These are phyloP conservation scores for Plectropomus leopardus DNA, from an alignment of 2,113 vertebrate species.

Conservation along the genomic window DNA sequence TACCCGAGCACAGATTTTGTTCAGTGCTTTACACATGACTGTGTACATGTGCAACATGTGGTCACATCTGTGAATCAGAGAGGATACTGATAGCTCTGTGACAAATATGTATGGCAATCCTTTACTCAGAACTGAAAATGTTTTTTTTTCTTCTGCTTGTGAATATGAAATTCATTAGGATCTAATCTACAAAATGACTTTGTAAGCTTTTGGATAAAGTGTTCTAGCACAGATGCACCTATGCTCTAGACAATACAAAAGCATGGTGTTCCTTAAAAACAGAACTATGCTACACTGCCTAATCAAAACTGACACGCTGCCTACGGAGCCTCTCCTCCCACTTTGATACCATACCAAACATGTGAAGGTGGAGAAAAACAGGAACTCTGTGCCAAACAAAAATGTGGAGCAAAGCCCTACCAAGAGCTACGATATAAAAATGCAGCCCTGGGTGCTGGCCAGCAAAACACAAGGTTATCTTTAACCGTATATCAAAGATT, in stretches of 20 bases:
- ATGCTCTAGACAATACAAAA: slow-evolving; percentile 2
- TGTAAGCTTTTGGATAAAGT: neutral
- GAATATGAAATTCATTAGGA: neutral
- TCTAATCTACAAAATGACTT: neutral
- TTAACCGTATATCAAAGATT: neutral
- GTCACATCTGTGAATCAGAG: neutral
- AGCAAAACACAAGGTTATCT: neutral
- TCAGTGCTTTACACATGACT: no score
- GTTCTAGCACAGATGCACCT: neutral
- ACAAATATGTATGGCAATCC: neutral
- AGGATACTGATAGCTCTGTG: neutral
- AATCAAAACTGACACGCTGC: slow-evolving; percentile 16
- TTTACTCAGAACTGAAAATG: neutral
- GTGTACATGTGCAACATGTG: neutral
- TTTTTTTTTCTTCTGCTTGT: neutral
- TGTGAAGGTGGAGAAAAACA: slow-evolving; percentile 22
- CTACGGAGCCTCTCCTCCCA: slow-evolving; percentile 12
- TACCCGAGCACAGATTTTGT: no score
- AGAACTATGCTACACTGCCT: neutral
- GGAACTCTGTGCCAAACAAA: neutral
- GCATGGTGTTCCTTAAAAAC: neutral
- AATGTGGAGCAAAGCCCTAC: neutral
- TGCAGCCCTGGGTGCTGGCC: neutral
- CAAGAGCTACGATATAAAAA: neutral
- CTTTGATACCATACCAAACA: slow-evolving; percentile 6